These are phyloP conservation scores for Lepidurus arcticus DNA, from an alignment of 1,140 invertebrate genomes.

Conservation along the genomic window DNA sequence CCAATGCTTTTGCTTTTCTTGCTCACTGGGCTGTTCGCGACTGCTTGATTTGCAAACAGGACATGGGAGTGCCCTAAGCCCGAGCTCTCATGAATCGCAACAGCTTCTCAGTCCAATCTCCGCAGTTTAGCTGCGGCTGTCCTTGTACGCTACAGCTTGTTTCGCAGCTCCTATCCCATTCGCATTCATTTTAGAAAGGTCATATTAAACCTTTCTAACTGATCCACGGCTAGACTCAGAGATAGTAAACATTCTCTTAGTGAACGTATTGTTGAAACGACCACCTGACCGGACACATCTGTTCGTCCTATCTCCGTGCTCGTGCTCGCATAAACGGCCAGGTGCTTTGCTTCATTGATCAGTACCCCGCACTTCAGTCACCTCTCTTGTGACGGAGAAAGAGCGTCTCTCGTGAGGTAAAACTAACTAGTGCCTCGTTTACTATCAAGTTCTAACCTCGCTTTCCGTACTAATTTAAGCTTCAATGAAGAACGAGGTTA, in stretches of 20 bases:
- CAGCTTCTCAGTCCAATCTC: not conserved
- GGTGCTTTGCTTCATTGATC: slow-evolving; percentile 3
- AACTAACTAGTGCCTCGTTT: not conserved
- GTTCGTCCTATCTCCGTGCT: not conserved
- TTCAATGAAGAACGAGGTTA: no score
- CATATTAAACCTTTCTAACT: not conserved
- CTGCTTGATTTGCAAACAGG: not conserved
- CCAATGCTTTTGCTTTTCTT: not conserved
- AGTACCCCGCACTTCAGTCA: not conserved
- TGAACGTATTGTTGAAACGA: not conserved
- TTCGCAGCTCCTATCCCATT: not conserved
- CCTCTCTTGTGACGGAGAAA: not conserved
- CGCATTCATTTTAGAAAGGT: not conserved
- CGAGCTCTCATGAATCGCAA: not conserved
- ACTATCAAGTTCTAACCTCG: not conserved
- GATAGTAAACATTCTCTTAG: not conserved
- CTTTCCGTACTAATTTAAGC: no score
- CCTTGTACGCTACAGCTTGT: not conserved
- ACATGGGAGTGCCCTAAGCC: not conserved
- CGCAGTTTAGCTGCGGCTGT: not conserved
- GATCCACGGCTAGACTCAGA: not conserved
- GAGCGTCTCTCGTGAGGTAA: not conserved
- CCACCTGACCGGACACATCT: not conserved
- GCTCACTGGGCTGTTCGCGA: not conserved
- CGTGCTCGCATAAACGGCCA: not conserved